Conservation (phyloP, 2,888 invertebrate species). For the Buathra laborator region DNA sequence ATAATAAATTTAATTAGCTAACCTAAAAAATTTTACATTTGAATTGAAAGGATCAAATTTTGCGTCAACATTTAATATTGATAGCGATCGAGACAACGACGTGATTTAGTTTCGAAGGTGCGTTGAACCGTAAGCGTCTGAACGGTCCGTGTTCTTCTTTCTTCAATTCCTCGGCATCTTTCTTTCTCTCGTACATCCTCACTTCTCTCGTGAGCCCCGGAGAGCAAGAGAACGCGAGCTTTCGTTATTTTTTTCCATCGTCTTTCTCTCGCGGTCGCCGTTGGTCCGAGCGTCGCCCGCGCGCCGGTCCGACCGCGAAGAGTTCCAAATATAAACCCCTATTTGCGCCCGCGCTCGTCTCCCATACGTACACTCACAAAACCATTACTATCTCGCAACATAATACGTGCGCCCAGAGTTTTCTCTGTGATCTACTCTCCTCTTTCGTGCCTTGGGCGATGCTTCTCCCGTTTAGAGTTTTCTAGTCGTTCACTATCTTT, state of each 20-base stretch:
- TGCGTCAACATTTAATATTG: background rate
- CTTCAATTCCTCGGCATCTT: conserved; percentile 20
- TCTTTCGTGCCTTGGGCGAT: conserved; percentile 10
- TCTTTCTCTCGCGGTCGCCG: conserved; percentile 46
- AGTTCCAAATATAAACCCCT: conserved; percentile 82
- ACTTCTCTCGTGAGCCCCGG: conserved; percentile 61
- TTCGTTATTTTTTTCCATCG: conserved; percentile 63
- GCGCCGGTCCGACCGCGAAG: conserved; percentile 52
- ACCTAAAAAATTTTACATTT: background rate
- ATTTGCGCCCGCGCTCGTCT: conserved; percentile 68
- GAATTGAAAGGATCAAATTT: background rate
- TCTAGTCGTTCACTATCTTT: conserved; percentile 66
- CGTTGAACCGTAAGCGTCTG: conserved; percentile 72
- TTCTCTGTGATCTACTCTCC: background rate
- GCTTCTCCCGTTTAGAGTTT: conserved; percentile 48
- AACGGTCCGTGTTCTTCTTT: conserved; percentile 15
- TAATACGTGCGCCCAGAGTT: conserved; percentile 5
- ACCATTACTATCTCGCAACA: conserved; percentile 3
- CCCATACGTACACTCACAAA: conserved; percentile 25
- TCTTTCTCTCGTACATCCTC: conserved; percentile 45
- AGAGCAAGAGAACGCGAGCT: conserved; percentile 39
- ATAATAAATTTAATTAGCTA: background rate
- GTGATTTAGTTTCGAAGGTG: conserved; percentile 49
- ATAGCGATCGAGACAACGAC: conserved; percentile 2
- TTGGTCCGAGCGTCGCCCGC: conserved; percentile 42